These are phyloP conservation scores for Bombus turneri DNA, from an alignment of 1,140 invertebrate genomes.

Conservation along the genomic window DNA sequence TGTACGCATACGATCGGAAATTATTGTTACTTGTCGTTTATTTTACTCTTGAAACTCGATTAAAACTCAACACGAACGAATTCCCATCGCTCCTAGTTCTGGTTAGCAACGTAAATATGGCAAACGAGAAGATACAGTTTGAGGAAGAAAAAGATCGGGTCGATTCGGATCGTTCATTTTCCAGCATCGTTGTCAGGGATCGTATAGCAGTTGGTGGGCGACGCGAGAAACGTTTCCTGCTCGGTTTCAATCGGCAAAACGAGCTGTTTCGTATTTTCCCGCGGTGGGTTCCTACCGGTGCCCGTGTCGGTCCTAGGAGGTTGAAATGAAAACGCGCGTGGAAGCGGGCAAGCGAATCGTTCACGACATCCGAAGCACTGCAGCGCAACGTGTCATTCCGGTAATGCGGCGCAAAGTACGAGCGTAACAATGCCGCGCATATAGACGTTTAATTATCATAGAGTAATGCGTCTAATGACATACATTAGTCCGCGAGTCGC, in stretches of 20 bases:
- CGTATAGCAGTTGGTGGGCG: neutral
- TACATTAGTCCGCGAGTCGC: conserved; percentile 80
- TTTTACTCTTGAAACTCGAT: too few relatives aligned
- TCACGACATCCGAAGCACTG: conserved; percentile 81
- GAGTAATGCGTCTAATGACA: conserved; percentile 83
- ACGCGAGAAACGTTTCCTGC: neutral
- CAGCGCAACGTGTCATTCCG: conserved; percentile 82
- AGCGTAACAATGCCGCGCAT: conserved; percentile 80
- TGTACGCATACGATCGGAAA: too few relatives aligned
- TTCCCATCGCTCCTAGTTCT: too few relatives aligned
- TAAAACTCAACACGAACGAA: too few relatives aligned
- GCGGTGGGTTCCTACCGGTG: neutral
- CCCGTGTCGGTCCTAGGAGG: conserved; percentile 6
- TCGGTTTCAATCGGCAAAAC: conserved; percentile 58
- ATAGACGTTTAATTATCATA: conserved; percentile 83
- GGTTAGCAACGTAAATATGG: too few relatives aligned
- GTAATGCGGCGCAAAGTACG: conserved; percentile 78
- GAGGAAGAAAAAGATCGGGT: too few relatives aligned
- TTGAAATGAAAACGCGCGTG: conserved; percentile 55
- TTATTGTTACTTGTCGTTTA: too few relatives aligned
- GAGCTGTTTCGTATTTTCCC: conserved; percentile 67
- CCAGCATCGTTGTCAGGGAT: neutral
- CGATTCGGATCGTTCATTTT: neutral
- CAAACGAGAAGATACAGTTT: too few relatives aligned
- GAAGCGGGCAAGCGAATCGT: conserved; percentile 66